These are phyloP conservation scores for Spinus pinus DNA, from an alignment of 2,797 vertebrate genomes.

Conservation along the genomic window DNA sequence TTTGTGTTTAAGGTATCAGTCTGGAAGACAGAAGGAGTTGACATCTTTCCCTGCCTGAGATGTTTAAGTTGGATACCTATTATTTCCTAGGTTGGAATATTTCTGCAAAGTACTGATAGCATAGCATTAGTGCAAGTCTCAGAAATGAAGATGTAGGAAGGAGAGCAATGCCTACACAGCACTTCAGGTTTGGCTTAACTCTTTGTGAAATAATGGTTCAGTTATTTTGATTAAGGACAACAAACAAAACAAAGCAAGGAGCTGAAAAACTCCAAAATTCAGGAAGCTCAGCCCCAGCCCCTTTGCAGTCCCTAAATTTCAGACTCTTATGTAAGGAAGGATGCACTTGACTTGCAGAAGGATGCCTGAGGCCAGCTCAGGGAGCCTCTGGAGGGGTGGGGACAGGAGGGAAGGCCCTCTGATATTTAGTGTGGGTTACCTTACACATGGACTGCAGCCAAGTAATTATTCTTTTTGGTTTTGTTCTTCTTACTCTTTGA, in stretches of 20 bases:
- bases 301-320: not conserved
- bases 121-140: not conserved
- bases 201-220: not conserved
- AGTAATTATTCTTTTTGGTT: not conserved
- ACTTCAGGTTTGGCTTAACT: not conserved
- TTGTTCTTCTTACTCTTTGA: not conserved
- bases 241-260: not conserved
- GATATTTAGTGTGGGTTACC: not conserved
- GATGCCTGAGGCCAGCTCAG: not conserved
- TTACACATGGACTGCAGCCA: accelerated
- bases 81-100: not conserved
- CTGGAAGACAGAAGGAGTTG: not conserved
- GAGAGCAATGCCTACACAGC: not conserved
- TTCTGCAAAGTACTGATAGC: not conserved
- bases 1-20: not conserved
- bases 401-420: not conserved
- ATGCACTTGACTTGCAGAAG: accelerated
- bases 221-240: not conserved
- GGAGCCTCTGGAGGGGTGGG: not conserved
- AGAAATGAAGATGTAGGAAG: not conserved
- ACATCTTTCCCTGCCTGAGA: not conserved
- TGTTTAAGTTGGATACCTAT: not conserved
- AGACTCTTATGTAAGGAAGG: not conserved
- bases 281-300: not conserved
- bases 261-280: not conserved